Evolutionary conservation across 2,888 invertebrate species (phyloP).

Genomic region (Conus canariensis): DNA sequence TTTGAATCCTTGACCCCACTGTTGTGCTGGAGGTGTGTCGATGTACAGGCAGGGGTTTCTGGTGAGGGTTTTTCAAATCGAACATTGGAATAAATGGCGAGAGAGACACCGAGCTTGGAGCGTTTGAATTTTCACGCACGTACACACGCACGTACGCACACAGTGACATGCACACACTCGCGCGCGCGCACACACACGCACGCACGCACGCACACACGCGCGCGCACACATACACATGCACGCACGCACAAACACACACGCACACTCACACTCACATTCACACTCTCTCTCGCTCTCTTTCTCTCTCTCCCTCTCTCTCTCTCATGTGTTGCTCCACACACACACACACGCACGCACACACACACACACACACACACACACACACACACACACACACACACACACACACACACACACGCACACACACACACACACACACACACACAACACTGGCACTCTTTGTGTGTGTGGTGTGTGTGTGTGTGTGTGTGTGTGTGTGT

Average conservation of each 20-base stretch:
- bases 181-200: neutral
- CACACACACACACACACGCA: no score
- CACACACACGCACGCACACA: neutral
- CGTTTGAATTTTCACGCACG: neutral
- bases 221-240: neutral
- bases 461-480: no score
- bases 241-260: neutral
- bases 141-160: neutral
- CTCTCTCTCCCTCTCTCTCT: constrained; percentile 19
- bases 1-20: no score
- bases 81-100: no score
- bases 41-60: no score
- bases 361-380: neutral
- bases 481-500: no score
- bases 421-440: no score
- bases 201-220: neutral
- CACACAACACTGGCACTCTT: no score
- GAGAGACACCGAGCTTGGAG: no score
- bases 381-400: no score
- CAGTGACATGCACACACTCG: neutral
- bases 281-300: neutral
- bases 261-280: neutral
- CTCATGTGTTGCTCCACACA: neutral
- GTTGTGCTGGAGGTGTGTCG: no score
- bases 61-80: no score